Base-by-base conservation (phyloP, 64 coral and sea anemone species). In the Porites australiensis region DNA sequence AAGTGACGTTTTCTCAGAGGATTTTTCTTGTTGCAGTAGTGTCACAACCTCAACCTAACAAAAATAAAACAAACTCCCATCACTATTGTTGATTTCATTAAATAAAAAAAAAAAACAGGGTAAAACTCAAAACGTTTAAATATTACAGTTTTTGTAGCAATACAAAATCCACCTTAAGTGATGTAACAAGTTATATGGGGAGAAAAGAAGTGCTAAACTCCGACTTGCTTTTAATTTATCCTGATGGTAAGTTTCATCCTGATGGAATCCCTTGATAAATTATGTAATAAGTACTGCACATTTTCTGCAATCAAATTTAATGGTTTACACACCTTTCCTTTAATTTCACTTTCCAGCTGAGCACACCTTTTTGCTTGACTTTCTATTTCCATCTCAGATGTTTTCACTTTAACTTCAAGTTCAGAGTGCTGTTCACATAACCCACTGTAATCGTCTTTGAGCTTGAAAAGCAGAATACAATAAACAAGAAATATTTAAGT, bases 331-430 rank as follows among this genome's bases (percentile, higher is more conserved):
- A 96, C 95, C 91, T 90, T 96, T 86, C 85, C 89, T 43, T 93
- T 87, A 1, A 93, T 47, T 77, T 96, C 95, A 14, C 74, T 70
- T 87, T 96, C 95, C 64, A 96, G 58, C 27, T 93, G 90, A 63
- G 88, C 82, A 76, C 91, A 86, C 37, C 79, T 96, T 47, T 93
- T 84, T 43, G 90, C 68, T 72, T 89, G 93, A 23, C 71, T 93
- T 85, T 96, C 95, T 14, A 96, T 58, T 79, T 96, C 95, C 47
- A 85, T 75, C 62, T 86, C 91, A 19, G 88, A 88, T 72, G 95
- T 83, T 82, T 93, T 91, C 58, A 82, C 81, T 37, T 93, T 72
- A 7, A 88, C 61, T 81, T 93, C 95, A 45, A 93, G 80, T 54
- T 90, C 89, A 15, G 92, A 86, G 48, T 96, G 92, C 51, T 27